Evolutionary conservation across 2,797 vertebrate genomes (phyloP).

Genomic region (Rhinichthys osculus): DNA sequence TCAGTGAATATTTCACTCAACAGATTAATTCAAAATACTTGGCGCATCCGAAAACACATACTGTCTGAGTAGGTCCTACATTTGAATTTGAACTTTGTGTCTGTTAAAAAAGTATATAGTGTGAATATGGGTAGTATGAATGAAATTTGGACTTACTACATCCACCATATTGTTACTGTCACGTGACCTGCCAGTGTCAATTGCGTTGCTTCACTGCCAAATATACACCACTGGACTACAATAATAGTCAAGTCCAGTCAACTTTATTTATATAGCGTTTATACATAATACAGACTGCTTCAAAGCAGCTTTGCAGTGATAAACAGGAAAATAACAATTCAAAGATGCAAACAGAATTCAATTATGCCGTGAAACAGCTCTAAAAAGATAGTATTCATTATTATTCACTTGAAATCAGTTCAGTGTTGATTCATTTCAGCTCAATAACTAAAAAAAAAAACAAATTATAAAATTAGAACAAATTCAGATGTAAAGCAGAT

Average conservation of each 20-base stretch:
- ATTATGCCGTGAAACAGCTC: too few relatives aligned
- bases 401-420: too few relatives aligned
- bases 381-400: too few relatives aligned
- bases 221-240: not conserved
- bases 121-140: not conserved
- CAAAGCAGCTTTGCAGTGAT: too few relatives aligned
- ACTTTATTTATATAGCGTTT: too few relatives aligned
- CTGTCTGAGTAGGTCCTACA: not conserved
- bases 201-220: not conserved
- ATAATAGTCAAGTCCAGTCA: not conserved
- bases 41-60: not conserved
- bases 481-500: too few relatives aligned
- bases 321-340: too few relatives aligned
- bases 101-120: not conserved
- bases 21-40: not conserved
- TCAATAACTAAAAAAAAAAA: too few relatives aligned
- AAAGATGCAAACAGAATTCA: too few relatives aligned
- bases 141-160: not conserved
- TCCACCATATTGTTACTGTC: not conserved
- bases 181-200: not conserved
- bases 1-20: not conserved
- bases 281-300: too few relatives aligned
- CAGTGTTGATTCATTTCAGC: too few relatives aligned
- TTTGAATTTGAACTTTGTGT: not conserved
- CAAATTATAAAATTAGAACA: too few relatives aligned